These are phyloP conservation scores for Hermetia illucens DNA, from an alignment of 1,140 invertebrate genomes.

Conservation along the genomic window DNA sequence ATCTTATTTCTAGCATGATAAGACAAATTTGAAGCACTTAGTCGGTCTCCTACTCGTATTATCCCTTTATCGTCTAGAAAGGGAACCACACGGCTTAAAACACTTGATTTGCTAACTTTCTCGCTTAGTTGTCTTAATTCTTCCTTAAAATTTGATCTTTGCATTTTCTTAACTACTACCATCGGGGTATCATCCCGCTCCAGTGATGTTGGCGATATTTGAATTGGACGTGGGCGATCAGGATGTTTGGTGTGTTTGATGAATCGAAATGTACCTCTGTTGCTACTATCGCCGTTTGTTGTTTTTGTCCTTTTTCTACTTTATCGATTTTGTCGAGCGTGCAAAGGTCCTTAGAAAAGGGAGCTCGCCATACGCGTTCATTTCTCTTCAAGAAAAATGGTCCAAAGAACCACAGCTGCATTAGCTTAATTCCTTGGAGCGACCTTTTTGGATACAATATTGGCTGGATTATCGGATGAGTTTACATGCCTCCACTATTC, in stretches of 20 bases:
- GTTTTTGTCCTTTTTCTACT: too few species aligned
- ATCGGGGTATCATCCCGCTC: background rate
- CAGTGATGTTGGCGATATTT: background rate
- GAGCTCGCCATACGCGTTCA: background rate
- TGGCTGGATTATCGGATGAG: conserved; percentile 14
- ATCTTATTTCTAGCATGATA: conserved; percentile 27
- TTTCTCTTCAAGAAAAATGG: background rate
- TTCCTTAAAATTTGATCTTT: background rate
- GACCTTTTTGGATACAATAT: conserved; percentile 10
- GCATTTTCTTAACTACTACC: background rate
- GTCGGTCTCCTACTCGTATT: conserved; percentile 28
- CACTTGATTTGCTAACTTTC: background rate
- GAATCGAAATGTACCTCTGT: background rate
- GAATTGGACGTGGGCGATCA: background rate
- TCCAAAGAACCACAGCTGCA: conserved; percentile 3
- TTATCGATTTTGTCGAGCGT: background rate
- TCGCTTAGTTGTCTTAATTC: background rate
- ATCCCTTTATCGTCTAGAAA: conserved; percentile 25
- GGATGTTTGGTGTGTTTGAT: background rate
- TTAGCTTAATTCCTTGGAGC: background rate
- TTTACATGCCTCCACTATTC: conserved; percentile 15
- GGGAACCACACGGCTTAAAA: conserved; percentile 14
- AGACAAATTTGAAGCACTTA: conserved; percentile 16
- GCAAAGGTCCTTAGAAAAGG: background rate
- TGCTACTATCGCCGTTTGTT: background rate